Percentiles rank a stretch among this genome's conserved stretches.
phyloP scores from a whole-genome alignment of 2,797 vertebrate species.

The Ctenochaetus hawaiiensis region DNA sequence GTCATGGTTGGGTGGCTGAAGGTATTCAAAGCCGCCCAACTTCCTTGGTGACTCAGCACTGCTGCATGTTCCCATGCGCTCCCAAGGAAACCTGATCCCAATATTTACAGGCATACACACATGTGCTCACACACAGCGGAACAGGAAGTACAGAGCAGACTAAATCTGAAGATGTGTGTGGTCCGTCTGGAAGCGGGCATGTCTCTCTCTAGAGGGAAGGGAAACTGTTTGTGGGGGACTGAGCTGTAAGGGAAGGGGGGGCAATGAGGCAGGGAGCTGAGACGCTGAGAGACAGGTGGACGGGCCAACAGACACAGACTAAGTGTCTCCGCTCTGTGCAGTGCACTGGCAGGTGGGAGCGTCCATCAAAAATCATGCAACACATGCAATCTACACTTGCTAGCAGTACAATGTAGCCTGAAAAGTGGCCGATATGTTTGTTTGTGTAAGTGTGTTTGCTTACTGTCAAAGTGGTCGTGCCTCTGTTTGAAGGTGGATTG shows the following conservation, averaged over 20 bases:
- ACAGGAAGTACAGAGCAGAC: constrained; percentile 74
- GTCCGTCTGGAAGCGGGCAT: constrained; percentile 73
- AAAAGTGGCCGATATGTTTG: constrained; percentile 31
- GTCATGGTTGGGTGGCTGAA: constrained; percentile 31
- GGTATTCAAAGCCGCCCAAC: constrained; percentile 54
- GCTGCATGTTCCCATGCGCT: constrained; percentile 78
- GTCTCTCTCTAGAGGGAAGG: constrained; percentile 56
- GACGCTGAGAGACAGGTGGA: constrained; percentile 84
- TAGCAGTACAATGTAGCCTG: constrained; percentile 12
- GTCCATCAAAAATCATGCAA: constrained; percentile 74
- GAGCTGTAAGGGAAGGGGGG: not conserved
- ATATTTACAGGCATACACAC: constrained; percentile 77
- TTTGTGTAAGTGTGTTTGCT: constrained; percentile 74
- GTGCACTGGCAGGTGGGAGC: constrained; percentile 75
- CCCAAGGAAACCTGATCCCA: constrained; percentile 78
- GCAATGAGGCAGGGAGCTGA: constrained; percentile 50
- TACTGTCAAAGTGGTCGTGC: constrained; percentile 96
- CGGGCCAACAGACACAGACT: constrained; percentile 70
- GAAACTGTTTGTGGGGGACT: constrained; percentile 18
- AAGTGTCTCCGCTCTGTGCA: constrained; percentile 71
- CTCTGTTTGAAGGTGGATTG: constrained; percentile 92
- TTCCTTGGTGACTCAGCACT: constrained; percentile 82
- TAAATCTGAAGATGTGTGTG: constrained; percentile 83
- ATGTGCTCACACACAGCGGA: constrained; percentile 59
- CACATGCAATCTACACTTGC: constrained; percentile 28